Conservation (phyloP, 2,888 invertebrate genomes). For the Acleris sparsana region DNA sequence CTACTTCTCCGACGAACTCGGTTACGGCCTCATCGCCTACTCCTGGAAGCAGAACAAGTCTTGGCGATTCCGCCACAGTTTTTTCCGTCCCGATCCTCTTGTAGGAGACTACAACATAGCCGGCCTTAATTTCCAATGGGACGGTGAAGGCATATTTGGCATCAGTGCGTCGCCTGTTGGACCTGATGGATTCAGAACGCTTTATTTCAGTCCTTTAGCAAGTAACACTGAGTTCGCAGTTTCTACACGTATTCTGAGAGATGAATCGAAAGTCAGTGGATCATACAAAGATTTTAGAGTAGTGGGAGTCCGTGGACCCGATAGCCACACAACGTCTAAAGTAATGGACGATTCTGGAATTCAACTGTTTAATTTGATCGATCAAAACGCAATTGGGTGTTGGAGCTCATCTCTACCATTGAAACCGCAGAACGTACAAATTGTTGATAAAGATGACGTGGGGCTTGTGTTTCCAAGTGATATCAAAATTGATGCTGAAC, state of each 20-base stretch:
- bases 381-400: conserved; percentile 92
- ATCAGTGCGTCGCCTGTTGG: conserved; percentile 88
- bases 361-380: conserved; percentile 90
- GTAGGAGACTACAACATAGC: conserved; percentile 90
- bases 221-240: conserved; percentile 91
- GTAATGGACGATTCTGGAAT: conserved; percentile 90
- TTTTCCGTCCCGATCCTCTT: conserved; percentile 91
- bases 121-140: conserved; percentile 93
- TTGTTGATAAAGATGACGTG: conserved; percentile 89
- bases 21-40: conserved; percentile 91
- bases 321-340: conserved; percentile 88
- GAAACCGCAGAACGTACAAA: conserved; percentile 85
- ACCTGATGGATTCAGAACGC: conserved; percentile 86
- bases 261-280: conserved; percentile 86
- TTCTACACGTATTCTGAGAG: conserved; percentile 88
- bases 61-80: conserved; percentile 91
- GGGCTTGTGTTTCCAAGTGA: conserved; percentile 91
- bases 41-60: conserved; percentile 90
- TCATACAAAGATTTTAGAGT: conserved; percentile 89
- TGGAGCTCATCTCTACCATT: conserved; percentile 89
- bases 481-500: conserved; percentile 88
- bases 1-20: conserved; percentile 92
- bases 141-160: conserved; percentile 91
- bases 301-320: conserved; percentile 86
- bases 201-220: conserved; percentile 91